Conservation (phyloP, 92 coral and sea anemone species). For the Siderastrea radians region DNA sequence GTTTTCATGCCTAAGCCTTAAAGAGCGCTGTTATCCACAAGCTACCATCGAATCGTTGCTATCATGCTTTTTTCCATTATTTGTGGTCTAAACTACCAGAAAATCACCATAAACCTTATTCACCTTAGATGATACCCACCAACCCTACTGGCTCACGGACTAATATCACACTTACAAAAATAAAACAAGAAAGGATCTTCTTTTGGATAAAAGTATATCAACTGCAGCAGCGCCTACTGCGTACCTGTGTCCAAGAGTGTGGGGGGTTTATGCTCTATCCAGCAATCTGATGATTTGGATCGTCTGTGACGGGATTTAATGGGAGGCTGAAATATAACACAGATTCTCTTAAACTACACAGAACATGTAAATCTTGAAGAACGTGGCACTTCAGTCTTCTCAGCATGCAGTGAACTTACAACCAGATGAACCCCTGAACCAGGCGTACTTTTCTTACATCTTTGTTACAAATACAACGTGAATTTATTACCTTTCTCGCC, state of each 20-base stretch:
- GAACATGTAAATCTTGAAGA: background rate
- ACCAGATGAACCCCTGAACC: background rate
- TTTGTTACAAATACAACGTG: background rate
- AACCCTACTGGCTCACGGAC: no score
- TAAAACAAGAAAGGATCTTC: background rate
- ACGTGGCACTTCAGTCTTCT: background rate
- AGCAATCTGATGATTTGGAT: conserved; percentile 92
- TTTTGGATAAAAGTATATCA: background rate
- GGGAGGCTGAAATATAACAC: conserved; percentile 77
- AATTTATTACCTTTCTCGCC: conserved; percentile 82
- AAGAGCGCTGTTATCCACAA: no score
- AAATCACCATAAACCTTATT: no score
- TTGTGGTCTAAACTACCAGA: no score
- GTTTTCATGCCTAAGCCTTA: no score
- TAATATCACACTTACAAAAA: no score
- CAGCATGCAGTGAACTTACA: background rate
- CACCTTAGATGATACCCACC: no score
- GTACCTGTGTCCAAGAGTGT: conserved; percentile 93
- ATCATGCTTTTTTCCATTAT: no score
- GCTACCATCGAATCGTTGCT: no score
- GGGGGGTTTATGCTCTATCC: conserved; percentile 97
- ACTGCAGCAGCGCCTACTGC: background rate
- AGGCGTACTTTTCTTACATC: background rate
- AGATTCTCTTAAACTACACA: background rate
- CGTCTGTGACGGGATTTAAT: conserved; percentile 90